Conservation (phyloP, 2,113 vertebrate species). For the Nycticebus coucang region DNA sequence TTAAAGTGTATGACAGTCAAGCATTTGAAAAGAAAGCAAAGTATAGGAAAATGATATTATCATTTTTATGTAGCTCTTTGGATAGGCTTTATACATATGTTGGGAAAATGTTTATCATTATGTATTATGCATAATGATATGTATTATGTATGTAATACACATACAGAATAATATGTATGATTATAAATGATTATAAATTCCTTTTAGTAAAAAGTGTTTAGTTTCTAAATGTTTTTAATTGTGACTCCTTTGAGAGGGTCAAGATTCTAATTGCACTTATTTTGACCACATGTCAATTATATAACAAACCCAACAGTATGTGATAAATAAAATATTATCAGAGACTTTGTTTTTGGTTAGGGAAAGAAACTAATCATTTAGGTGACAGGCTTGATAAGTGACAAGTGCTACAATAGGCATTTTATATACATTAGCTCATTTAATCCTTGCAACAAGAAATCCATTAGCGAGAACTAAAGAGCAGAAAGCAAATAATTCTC, state of each 20-base stretch:
- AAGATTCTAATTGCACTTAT: neutral
- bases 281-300: neutral
- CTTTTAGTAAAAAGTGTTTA: neutral
- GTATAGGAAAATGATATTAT: neutral
- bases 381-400: neutral
- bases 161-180: neutral
- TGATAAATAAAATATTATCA: neutral
- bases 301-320: neutral
- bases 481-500: neutral
- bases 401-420: neutral
- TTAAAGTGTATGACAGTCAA: neutral
- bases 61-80: neutral
- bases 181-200: neutral
- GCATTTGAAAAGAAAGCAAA: slow-evolving; percentile 16
- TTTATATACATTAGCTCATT: slow-evolving; percentile 25
- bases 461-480: neutral
- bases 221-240: neutral
- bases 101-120: neutral
- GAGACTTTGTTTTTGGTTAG: neutral
- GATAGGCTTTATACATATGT: neutral
- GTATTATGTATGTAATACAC: no score
- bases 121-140: neutral
- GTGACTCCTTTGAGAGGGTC: neutral
- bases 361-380: neutral
- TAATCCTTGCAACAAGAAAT: neutral